These are phyloP conservation scores for Mya arenaria DNA, from an alignment of 1,140 invertebrate species.

Conservation along the genomic window DNA sequence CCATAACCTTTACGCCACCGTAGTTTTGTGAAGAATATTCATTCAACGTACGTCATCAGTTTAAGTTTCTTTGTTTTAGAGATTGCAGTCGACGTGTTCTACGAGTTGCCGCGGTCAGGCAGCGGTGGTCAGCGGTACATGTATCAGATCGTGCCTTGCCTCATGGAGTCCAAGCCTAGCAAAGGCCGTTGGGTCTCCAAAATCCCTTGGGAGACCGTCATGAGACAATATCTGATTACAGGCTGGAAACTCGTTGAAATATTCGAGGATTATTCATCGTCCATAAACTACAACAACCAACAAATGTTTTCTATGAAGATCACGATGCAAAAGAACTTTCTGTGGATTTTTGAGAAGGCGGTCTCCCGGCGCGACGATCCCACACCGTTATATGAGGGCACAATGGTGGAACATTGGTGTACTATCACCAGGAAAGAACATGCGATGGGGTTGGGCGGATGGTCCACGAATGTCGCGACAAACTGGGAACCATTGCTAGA, in stretches of 20 bases:
- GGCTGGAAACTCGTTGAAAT: constrained; percentile 27
- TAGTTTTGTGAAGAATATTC: no score
- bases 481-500: neutral
- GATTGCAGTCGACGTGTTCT: constrained; percentile 13
- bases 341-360: constrained; percentile 34
- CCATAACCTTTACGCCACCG: no score
- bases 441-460: neutral
- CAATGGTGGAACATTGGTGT: constrained; percentile 21
- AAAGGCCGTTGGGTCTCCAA: neutral
- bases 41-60: no score
- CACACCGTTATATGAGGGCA: constrained; percentile 5
- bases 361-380: neutral
- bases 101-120: neutral
- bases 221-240: neutral
- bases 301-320: neutral
- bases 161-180: neutral
- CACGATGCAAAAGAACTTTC: neutral
- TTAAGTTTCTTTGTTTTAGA: no score
- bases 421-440: neutral
- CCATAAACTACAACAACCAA: neutral
- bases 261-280: neutral
- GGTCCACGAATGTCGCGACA: neutral
- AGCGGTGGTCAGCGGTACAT: neutral
- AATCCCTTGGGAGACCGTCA: neutral
- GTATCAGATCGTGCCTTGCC: neutral